Conservation (phyloP, 2,113 vertebrate genomes). For the Sitta europaea region DNA sequence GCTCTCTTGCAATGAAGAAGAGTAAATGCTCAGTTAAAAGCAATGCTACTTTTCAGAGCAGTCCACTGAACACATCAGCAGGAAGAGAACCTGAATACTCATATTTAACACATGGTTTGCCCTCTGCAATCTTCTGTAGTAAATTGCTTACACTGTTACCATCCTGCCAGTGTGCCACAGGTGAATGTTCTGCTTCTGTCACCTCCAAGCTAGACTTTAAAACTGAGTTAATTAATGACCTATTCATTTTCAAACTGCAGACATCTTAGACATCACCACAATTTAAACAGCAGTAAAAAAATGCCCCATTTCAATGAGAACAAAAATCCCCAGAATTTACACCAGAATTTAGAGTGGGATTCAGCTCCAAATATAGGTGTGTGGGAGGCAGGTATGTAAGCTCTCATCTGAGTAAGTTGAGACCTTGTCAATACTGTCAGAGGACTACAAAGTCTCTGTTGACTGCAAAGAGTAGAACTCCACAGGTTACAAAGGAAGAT, state of each 20-base stretch:
- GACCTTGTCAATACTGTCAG: not conserved
- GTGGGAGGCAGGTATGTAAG: not conserved
- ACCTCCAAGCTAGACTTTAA: not conserved
- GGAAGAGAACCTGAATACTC: not conserved
- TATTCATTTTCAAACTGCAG: not conserved
- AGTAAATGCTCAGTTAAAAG: not conserved
- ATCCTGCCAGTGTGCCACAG: not conserved
- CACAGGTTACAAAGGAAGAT: not conserved
- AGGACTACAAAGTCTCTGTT: not conserved
- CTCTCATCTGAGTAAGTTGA: not conserved
- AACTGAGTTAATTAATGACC: not conserved
- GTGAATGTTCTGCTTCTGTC: not conserved
- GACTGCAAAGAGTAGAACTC: not conserved
- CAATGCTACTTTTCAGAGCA: not conserved
- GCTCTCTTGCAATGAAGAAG: not conserved
- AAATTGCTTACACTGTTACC: not conserved
- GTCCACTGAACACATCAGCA: not conserved
- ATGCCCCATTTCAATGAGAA: fast-evolving
- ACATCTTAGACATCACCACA: not conserved
- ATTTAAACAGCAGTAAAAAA: not conserved
- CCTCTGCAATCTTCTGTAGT: not conserved
- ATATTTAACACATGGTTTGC: not conserved
- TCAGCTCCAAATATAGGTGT: not conserved
- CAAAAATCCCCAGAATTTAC: not conserved
- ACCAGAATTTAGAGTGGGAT: not conserved